Evolutionary conservation across 2,888 invertebrate genomes (phyloP), one percentile per base, ranked within the genome.

Genomic region (Orchestes rusci): DNA sequence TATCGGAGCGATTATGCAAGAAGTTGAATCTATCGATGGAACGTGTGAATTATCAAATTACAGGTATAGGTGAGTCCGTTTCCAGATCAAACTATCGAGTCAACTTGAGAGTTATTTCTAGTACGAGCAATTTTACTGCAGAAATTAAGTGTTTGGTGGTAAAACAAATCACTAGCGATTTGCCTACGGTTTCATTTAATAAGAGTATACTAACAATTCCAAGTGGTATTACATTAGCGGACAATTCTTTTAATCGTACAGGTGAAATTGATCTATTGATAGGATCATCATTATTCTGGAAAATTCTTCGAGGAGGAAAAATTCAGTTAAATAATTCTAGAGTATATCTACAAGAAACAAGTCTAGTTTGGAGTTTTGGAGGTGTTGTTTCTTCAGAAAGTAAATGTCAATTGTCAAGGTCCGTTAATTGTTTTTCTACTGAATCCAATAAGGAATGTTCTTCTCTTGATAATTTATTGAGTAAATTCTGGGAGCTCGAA

Each of bases 261-360:
- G 4, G 16, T 2, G 35, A 41, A 8, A 34, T 52, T 5, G 39
- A 51, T 36, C 30, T 47, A n/a, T 23, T 50, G 7, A 17, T 50
- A 19, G 47, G 50, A 8, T 16, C 44, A 2, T 2, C 12, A 2
- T 18, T 44, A 7, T 50, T 50, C 34, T 50, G 40, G 41, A 16
- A 27, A 3, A 32, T 50, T n/a, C 20, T 50, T 5, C 16, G 17
- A 34, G 30, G 30, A 12, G 12, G 30, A 34, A 34, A 34, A 34
- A n/a, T n/a, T n/a, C n/a, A n/a, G n/a, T n/a, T n/a, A n/a, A n/a
- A n/a, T n/a, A n/a, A n/a, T n/a, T n/a, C 32, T 4, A 4, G n/a
- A n/a, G n/a, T n/a, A n/a, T n/a, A n/a, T n/a, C n/a, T n/a, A n/a
- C n/a, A n/a, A n/a, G n/a, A n/a, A n/a, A n/a, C n/a, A n/a, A n/a